phyloP scores from a whole-genome alignment of 2,888 invertebrate species.

The Napeogenes inachia region DNA sequence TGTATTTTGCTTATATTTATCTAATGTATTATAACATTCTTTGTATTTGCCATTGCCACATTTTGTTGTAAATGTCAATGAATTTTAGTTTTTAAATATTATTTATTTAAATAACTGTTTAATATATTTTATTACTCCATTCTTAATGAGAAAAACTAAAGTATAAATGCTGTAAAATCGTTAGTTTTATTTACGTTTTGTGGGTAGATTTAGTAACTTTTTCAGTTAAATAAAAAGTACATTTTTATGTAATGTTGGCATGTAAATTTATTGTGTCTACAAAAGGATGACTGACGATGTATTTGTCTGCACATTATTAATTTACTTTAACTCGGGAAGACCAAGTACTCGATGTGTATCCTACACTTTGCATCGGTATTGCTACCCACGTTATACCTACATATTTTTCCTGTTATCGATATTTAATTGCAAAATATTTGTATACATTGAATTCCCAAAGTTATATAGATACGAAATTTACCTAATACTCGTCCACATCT shows the following conservation, averaged over 20 bases:
- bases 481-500: slow-evolving; percentile 71
- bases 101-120: no score
- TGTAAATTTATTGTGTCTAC: background rate
- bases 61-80: no score
- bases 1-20: background rate
- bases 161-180: no score
- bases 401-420: background rate
- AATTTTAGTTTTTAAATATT: no score
- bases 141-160: no score
- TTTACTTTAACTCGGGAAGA: background rate
- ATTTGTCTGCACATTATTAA: slow-evolving; percentile 1
- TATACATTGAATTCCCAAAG: slow-evolving; percentile 31
- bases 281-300: background rate
- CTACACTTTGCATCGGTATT: background rate
- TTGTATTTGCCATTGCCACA: background rate
- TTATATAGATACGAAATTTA: slow-evolving; percentile 50
- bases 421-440: slow-evolving; percentile 1
- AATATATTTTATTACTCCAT: no score
- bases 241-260: background rate
- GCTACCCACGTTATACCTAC: background rate
- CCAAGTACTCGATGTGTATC: background rate
- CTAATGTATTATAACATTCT: background rate
- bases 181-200: background rate
- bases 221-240: background rate
- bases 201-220: background rate